phyloP scores from a whole-genome alignment of 2,797 vertebrate genomes.

The Pseudomugil gertrudae region DNA sequence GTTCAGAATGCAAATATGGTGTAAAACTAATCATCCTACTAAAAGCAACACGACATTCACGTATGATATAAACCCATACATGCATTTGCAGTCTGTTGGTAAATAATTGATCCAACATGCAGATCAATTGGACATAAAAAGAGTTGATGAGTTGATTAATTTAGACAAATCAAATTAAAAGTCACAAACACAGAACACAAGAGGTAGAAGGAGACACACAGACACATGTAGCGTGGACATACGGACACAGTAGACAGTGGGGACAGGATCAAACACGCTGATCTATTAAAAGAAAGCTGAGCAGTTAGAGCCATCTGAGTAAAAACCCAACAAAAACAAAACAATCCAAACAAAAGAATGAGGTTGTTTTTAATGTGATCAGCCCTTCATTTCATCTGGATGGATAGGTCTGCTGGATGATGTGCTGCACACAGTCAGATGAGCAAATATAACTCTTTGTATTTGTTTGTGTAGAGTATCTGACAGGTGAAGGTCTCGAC shows the following conservation, averaged over 20 bases:
- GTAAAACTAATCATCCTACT: conserved; percentile 30
- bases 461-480: conserved; percentile 40
- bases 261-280: conserved; percentile 56
- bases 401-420: conserved; percentile 52
- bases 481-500: conserved; percentile 20
- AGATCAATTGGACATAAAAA: conserved; percentile 70
- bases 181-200: conserved; percentile 59
- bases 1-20: conserved; percentile 38
- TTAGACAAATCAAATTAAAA: conserved; percentile 35
- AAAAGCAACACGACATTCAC: conserved; percentile 56
- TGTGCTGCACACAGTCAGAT: conserved; percentile 54
- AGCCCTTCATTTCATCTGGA: conserved; percentile 82
- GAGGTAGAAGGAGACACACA: conserved; percentile 37
- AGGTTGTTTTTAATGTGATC: conserved; percentile 42
- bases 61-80: conserved; percentile 47
- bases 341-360: conserved; percentile 18
- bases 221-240: conserved; percentile 52
- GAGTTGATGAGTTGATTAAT: conserved; percentile 49
- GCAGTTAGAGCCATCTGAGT: conserved; percentile 45
- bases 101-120: conserved; percentile 70
- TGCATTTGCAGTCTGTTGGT: conserved; percentile 51
- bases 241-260: conserved; percentile 48
- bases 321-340: conserved; percentile 24
- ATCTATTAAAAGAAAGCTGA: conserved; percentile 60
- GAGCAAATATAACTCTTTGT: conserved; percentile 54